phyloP scores from a whole-genome alignment of 2,888 invertebrate species.

The Ischnura elegans region DNA sequence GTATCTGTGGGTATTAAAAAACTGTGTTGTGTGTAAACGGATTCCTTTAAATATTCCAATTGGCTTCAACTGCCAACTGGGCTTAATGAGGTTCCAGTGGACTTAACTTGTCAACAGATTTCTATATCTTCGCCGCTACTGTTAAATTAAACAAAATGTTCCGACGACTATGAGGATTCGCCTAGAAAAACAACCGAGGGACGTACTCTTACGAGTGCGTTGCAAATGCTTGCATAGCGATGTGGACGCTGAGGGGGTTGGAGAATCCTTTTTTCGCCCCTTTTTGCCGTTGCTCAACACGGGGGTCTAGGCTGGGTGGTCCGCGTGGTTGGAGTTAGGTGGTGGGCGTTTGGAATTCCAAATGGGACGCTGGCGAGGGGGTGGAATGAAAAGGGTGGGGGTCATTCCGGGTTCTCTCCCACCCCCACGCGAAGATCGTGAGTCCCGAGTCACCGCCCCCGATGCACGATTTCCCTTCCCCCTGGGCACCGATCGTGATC shows the following conservation, averaged over 20 bases:
- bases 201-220: too few relatives aligned
- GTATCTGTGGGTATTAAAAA: too few relatives aligned
- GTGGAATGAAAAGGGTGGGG: not conserved
- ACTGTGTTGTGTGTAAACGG: too few relatives aligned
- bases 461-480: slow-evolving; percentile 18
- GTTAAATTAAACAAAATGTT: too few relatives aligned
- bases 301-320: not conserved
- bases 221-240: not conserved
- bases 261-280: not conserved
- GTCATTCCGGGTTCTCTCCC: not conserved
- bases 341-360: not conserved
- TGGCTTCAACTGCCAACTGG: too few relatives aligned
- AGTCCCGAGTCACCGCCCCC: slow-evolving; percentile 55
- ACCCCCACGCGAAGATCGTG: not conserved
- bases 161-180: too few relatives aligned
- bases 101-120: too few relatives aligned
- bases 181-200: too few relatives aligned
- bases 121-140: too few relatives aligned
- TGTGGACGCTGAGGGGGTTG: not conserved
- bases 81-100: too few relatives aligned
- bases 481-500: not conserved
- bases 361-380: not conserved
- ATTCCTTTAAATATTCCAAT: too few relatives aligned
- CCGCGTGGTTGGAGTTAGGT: not conserved
- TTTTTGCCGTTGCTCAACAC: not conserved